A percentile compares a stretch with the other conserved stretches of the same genome.
phyloP scores from a whole-genome alignment of 2,797 vertebrate genomes.

The Alectoris magna region DNA sequence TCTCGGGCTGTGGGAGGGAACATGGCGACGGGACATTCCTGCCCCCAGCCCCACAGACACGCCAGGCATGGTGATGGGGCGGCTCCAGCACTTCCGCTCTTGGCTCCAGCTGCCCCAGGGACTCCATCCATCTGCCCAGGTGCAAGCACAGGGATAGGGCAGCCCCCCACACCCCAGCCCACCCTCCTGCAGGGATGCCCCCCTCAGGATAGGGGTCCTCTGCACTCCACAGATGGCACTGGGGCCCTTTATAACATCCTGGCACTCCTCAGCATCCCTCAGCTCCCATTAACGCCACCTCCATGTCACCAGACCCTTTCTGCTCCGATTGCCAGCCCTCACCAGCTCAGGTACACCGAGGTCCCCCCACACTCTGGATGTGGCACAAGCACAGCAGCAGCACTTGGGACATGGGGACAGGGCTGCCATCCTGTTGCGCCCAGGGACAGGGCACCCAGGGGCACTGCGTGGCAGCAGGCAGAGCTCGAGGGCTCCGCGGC shows the following conservation, averaged over 20 bases:
- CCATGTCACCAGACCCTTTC: not conserved
- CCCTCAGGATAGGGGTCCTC: not conserved
- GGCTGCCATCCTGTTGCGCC: not conserved
- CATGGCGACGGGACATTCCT: not conserved
- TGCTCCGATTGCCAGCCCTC: not conserved
- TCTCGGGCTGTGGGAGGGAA: not conserved
- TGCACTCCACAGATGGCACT: not conserved
- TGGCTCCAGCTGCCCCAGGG: not conserved
- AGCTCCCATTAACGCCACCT: not conserved
- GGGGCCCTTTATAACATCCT: not conserved
- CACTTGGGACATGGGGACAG: not conserved
- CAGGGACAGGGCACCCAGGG: not conserved
- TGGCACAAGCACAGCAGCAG: not conserved
- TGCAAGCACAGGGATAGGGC: no score
- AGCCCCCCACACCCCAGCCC: no score
- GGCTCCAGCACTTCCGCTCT: not conserved
- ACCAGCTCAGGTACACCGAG: not conserved
- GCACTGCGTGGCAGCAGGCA: rapidly evolving
- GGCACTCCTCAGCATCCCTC: rapidly evolving
- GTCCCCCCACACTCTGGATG: not conserved
- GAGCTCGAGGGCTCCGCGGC: not conserved
- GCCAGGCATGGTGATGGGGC: not conserved
- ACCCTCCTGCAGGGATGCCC: not conserved
- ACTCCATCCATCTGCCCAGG: not conserved
- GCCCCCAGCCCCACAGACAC: not conserved